These are phyloP conservation scores for Sinotaia quadrata DNA, from an alignment of 2,888 invertebrate species.

Conservation along the genomic window DNA sequence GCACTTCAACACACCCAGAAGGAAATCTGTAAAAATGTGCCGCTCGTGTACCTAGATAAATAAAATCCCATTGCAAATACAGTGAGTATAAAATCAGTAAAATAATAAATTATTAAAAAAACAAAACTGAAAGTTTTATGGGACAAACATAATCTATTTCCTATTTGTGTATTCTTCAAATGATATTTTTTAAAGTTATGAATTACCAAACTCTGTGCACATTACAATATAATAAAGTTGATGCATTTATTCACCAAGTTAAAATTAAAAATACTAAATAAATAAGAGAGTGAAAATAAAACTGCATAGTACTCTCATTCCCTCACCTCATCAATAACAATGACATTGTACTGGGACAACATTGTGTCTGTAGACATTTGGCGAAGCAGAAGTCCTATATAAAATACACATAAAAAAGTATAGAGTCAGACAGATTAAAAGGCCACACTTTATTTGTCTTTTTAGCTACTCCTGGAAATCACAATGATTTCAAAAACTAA, in stretches of 20 bases:
- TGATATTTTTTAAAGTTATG: no score
- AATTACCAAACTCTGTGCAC: not conserved
- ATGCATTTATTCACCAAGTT: not conserved
- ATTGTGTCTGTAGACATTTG: conserved; percentile 87
- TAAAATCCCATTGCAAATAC: not conserved
- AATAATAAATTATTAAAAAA: not conserved
- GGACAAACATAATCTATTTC: no score
- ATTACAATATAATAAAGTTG: not conserved
- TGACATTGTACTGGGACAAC: conserved; percentile 86
- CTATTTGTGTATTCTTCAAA: no score
- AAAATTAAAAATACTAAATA: conserved; percentile 1
- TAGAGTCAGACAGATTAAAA: no score
- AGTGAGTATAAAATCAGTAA: not conserved
- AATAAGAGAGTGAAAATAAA: not conserved
- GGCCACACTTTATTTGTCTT: no score
- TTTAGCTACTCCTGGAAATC: no score
- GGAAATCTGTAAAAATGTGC: conserved; percentile 85
- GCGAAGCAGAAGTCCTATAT: conserved; percentile 72
- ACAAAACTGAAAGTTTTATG: no score
- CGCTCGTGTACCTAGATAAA: conserved; percentile 84
- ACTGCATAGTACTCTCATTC: not conserved
- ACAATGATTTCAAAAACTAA: no score
- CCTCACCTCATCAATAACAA: conserved; percentile 90
- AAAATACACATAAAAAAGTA: no score
- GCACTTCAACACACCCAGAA: conserved; percentile 95